A percentile compares a stretch with the other conserved stretches of the same genome.
phyloP scores from a whole-genome alignment of 1,140 invertebrate genomes.

The Babylonia areolata region DNA sequence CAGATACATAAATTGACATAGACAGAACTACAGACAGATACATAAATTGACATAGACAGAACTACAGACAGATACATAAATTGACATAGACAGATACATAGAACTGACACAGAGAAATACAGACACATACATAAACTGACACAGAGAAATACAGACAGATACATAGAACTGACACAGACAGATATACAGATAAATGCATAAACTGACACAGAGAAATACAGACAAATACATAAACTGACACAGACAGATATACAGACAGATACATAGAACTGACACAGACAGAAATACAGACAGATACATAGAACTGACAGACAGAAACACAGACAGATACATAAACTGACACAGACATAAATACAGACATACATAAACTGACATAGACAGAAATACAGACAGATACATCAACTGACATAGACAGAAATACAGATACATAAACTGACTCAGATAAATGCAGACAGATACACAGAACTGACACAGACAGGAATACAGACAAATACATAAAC shows the following conservation, averaged over 20 bases:
- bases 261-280: no score
- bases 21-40: no score
- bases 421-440: not conserved
- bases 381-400: not conserved
- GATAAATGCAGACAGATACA: not conserved
- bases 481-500: not conserved
- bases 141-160: not conserved
- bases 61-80: conserved; percentile 11
- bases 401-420: conserved; percentile 21
- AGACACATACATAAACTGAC: not conserved
- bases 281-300: no score
- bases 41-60: not conserved
- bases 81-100: no score
- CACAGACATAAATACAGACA: not conserved
- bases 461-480: not conserved
- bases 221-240: no score
- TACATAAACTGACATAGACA: not conserved
- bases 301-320: not conserved
- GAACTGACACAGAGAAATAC: no score
- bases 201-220: not conserved
- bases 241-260: no score
- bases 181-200: not conserved
- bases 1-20: no score
- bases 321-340: not conserved
- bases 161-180: not conserved